Percentiles rank a stretch among this genome's conserved stretches.
Evolutionary conservation across 2,113 vertebrate genomes (phyloP).

Genomic region (Aspiorhynchus laticeps): DNA sequence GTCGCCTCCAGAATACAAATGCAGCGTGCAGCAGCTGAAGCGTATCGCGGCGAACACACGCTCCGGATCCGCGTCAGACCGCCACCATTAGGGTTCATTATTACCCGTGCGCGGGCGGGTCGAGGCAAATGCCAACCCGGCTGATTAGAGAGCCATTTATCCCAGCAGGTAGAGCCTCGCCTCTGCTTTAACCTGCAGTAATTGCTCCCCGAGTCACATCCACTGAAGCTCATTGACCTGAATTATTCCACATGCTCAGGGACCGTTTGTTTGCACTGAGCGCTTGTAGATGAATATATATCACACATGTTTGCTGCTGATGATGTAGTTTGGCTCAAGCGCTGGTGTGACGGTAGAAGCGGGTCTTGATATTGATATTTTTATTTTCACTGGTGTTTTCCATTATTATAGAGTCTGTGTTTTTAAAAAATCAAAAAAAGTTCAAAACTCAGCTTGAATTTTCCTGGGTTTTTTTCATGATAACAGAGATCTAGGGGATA

Average conservation of each 20-base stretch:
- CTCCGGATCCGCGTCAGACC: neutral
- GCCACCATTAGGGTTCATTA: conserved; percentile 19
- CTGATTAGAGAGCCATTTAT: conserved; percentile 57
- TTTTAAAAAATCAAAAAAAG: too few relatives aligned
- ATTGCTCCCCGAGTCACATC: conserved; percentile 45
- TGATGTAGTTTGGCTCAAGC: neutral
- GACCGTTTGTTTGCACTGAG: neutral
- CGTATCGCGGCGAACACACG: neutral
- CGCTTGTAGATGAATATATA: neutral
- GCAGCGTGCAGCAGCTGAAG: neutral
- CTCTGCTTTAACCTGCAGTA: conserved; percentile 47
- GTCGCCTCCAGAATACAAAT: conserved; percentile 47
- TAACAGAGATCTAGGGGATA: too few relatives aligned
- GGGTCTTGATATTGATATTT: neutral
- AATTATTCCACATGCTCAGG: neutral
- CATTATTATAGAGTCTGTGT: too few relatives aligned
- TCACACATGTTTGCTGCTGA: neutral
- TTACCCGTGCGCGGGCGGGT: conserved; percentile 46
- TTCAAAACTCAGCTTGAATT: too few relatives aligned
- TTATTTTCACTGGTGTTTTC: too few relatives aligned
- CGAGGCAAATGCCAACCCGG: conserved; percentile 5
- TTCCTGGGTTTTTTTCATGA: too few relatives aligned
- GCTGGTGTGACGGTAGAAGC: neutral
- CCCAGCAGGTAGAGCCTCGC: conserved; percentile 37
- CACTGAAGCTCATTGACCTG: conserved; percentile 36